Conservation (phyloP, 2,797 vertebrate genomes). For the Lates japonicus region DNA sequence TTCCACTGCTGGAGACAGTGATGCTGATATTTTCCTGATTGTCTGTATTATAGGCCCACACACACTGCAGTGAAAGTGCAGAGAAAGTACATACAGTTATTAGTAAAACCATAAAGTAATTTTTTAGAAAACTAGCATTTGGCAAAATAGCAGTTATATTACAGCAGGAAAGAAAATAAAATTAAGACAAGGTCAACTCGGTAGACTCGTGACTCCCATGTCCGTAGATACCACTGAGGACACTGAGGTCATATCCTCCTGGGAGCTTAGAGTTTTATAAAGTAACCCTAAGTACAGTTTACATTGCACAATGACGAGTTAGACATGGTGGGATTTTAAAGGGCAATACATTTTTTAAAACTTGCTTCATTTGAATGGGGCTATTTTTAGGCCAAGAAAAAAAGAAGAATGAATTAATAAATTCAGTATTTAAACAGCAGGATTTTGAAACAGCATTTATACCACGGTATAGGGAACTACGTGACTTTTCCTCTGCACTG, state of each 20-base stretch:
- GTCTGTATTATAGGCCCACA: not conserved
- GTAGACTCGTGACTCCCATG: not conserved
- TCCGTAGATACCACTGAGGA: conserved; percentile 1
- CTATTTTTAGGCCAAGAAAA: not conserved
- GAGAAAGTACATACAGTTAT: not conserved
- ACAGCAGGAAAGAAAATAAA: not conserved
- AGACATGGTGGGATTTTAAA: not conserved
- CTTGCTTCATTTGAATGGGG: not conserved
- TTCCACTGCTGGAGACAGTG: not conserved
- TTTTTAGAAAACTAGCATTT: not conserved
- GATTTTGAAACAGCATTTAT: not conserved
- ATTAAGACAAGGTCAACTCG: conserved; percentile 2
- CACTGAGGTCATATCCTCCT: conserved; percentile 16
- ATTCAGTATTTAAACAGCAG: not conserved
- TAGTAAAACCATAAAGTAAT: not conserved
- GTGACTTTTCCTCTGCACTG: not conserved
- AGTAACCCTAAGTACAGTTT: not conserved
- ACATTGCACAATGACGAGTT: not conserved
- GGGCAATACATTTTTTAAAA: not conserved
- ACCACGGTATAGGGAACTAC: not conserved
- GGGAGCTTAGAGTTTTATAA: not conserved
- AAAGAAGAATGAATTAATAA: not conserved
- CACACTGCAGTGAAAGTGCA: not conserved
- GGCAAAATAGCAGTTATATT: not conserved
- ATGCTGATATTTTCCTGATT: conserved; percentile 10